Percentiles rank a stretch among this genome's conserved stretches.
phyloP scores from a whole-genome alignment of 2,113 vertebrate species.

The Colius striatus region DNA sequence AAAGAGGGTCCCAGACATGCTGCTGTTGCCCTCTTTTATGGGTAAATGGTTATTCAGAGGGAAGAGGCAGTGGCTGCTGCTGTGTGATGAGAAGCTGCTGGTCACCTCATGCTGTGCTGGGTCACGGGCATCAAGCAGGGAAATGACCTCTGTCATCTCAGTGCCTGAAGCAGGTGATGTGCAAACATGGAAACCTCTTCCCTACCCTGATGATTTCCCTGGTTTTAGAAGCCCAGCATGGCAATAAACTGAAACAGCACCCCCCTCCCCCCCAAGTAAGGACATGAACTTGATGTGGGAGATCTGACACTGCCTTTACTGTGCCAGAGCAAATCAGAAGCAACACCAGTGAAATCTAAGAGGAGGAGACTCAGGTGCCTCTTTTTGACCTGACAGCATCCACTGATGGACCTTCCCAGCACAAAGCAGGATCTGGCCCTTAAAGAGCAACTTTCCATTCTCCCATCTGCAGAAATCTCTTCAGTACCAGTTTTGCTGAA shows the following conservation, averaged over 20 bases:
- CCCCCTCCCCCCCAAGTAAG: no score
- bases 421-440: not conserved
- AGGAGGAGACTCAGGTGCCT: not conserved
- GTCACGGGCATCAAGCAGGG: not conserved
- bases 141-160: not conserved
- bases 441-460: not conserved
- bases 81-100: not conserved
- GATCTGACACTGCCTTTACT: not conserved
- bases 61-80: fast-evolving
- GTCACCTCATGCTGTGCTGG: not conserved
- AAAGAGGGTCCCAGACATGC: not conserved
- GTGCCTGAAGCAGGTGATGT: not conserved
- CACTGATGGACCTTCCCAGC: not conserved
- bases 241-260: no score
- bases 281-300: not conserved
- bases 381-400: not conserved
- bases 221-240: not conserved
- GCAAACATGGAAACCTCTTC: not conserved
- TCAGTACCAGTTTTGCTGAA: not conserved
- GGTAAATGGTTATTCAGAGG: not conserved
- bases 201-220: not conserved
- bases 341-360: fast-evolving
- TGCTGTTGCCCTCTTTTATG: not conserved
- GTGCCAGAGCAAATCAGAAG: not conserved
- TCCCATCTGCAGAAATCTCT: fast-evolving